These are phyloP conservation scores for Tretioscincus oriximinensis DNA, from an alignment of 2,113 vertebrate genomes.

Conservation along the genomic window DNA sequence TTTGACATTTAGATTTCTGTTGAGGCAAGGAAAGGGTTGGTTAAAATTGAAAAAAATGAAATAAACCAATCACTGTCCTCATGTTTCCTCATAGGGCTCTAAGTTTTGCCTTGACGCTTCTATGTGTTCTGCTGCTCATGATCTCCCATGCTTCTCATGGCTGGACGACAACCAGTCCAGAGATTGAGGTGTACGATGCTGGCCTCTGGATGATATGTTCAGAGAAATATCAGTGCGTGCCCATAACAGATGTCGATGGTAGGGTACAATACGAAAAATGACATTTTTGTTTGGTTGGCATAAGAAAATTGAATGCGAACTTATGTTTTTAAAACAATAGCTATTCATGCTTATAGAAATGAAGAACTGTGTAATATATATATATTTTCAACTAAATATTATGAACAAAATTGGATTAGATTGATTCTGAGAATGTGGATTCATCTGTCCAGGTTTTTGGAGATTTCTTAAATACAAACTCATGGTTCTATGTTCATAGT, in stretches of 20 bases:
- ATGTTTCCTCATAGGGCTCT: background rate
- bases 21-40: background rate
- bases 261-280: background rate
- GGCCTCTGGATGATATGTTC: slow-evolving; percentile 1
- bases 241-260: background rate
- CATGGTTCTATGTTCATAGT: too few species aligned
- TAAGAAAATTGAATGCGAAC: background rate
- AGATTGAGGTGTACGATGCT: accelerated
- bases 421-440: too few species aligned
- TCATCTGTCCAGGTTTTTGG: too few species aligned
- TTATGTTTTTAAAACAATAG: background rate
- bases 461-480: too few species aligned
- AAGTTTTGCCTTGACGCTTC: background rate
- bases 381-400: too few species aligned
- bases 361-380: too few species aligned
- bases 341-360: background rate
- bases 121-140: background rate
- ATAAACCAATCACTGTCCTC: too few species aligned
- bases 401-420: too few species aligned
- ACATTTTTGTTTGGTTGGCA: background rate
- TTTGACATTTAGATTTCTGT: background rate
- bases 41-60: background rate
- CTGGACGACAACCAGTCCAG: background rate
- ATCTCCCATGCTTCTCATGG: background rate
- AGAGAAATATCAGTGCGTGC: background rate